phyloP scores from a whole-genome alignment of 1,140 invertebrate genomes.

The Magallana ariakensis region DNA sequence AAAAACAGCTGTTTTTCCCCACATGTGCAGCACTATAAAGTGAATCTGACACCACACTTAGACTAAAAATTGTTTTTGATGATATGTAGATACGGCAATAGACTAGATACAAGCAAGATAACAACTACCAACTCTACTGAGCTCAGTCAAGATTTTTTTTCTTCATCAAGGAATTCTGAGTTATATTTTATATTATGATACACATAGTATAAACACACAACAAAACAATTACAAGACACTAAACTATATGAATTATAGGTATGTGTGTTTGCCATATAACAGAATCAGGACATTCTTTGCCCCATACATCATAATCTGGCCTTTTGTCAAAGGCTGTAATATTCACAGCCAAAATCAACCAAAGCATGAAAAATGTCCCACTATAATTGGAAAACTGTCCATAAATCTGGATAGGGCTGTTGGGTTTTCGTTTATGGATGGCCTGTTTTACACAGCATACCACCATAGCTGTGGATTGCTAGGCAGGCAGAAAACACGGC shows the following conservation, averaged over 20 bases:
- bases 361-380: conserved; percentile 29
- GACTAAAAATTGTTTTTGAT: conserved; percentile 30
- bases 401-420: conserved; percentile 19
- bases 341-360: conserved; percentile 8
- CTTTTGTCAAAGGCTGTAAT: background rate
- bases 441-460: conserved; percentile 17
- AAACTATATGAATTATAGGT: background rate
- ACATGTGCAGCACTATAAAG: conserved; percentile 36
- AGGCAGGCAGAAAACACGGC: background rate
- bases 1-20: conserved; percentile 34
- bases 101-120: conserved; percentile 27
- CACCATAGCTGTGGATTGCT: conserved; percentile 16
- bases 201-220: background rate
- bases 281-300: background rate
- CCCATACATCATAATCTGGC: background rate
- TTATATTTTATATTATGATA: background rate
- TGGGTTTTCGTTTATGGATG: conserved; percentile 9
- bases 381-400: conserved; percentile 15
- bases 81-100: conserved; percentile 27
- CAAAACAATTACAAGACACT: background rate
- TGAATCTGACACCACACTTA: conserved; percentile 35
- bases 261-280: background rate
- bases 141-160: background rate
- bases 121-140: background rate
- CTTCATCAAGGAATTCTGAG: background rate